Percentiles rank a stretch among this genome's conserved stretches.
These are phyloP conservation scores for Serinus canaria DNA, from an alignment of 2,113 vertebrate species.

Conservation along the genomic window DNA sequence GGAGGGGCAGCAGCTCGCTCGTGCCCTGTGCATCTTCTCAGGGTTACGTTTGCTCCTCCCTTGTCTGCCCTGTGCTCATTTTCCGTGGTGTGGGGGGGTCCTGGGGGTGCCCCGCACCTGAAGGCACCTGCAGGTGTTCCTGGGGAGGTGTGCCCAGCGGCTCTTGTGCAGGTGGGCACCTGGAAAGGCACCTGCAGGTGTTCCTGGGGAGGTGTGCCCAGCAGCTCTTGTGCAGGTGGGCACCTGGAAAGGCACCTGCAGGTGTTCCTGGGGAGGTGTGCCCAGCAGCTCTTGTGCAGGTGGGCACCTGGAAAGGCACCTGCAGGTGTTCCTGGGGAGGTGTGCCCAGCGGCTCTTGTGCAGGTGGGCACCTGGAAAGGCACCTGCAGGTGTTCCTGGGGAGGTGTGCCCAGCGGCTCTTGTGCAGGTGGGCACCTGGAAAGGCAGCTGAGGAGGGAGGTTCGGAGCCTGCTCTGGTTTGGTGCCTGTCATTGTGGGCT, in stretches of 20 bases:
- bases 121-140: rapidly evolving
- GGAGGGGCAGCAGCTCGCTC: rapidly evolving
- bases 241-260: no score
- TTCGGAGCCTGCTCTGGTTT: not conserved
- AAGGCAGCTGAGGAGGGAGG: not conserved
- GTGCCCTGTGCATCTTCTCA: not conserved
- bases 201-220: no score
- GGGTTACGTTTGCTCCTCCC: rapidly evolving
- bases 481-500: not conserved
- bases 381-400: no score
- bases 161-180: not conserved
- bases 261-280: no score
- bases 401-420: no score
- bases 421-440: no score
- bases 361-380: no score
- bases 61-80: not conserved
- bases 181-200: not conserved
- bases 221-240: no score
- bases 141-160: not conserved
- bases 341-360: no score
- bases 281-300: no score
- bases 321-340: no score
- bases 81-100: not conserved
- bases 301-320: no score
- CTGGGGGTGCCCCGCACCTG: not conserved